Evolutionary conservation across 2,113 vertebrate species (phyloP).

Genomic region (Saguinus imperator): DNA sequence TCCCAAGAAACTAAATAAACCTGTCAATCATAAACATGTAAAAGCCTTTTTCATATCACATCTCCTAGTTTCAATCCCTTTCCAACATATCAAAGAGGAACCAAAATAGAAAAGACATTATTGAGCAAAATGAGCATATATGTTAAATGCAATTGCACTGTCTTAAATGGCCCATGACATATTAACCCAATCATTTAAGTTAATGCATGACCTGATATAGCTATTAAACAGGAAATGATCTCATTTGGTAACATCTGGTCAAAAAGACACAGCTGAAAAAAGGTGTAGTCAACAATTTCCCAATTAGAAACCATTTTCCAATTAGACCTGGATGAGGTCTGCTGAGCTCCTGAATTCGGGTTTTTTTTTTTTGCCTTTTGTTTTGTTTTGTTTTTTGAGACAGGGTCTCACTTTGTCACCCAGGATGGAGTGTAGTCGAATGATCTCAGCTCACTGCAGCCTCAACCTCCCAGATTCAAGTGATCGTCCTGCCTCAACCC

Average conservation of each 20-base stretch:
- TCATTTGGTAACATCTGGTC: not conserved
- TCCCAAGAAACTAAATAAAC: not conserved
- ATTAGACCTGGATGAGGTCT: not conserved
- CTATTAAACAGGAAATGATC: conserved; percentile 13
- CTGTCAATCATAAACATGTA: not conserved
- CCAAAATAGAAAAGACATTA: not conserved
- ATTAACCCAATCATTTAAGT: conserved; percentile 30
- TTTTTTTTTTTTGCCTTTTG: not conserved
- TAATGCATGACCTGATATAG: not conserved
- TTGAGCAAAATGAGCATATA: not conserved
- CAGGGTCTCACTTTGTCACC: not conserved
- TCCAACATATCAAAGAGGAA: not conserved
- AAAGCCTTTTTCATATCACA: not conserved
- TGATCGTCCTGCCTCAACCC: not conserved
- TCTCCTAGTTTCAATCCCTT: not conserved
- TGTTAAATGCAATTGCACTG: not conserved
- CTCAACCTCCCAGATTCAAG: not conserved
- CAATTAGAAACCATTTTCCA: not conserved
- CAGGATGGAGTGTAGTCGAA: not conserved
- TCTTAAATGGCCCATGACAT: conserved; percentile 19
- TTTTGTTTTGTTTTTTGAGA: too few relatives aligned
- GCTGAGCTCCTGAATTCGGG: not conserved
- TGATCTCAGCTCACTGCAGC: not conserved
- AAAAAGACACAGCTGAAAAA: conserved; percentile 43
- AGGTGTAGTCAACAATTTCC: not conserved